These are phyloP conservation scores for Drosophila kikkawai DNA, from an alignment of 1,140 invertebrate species.

Conservation along the genomic window DNA sequence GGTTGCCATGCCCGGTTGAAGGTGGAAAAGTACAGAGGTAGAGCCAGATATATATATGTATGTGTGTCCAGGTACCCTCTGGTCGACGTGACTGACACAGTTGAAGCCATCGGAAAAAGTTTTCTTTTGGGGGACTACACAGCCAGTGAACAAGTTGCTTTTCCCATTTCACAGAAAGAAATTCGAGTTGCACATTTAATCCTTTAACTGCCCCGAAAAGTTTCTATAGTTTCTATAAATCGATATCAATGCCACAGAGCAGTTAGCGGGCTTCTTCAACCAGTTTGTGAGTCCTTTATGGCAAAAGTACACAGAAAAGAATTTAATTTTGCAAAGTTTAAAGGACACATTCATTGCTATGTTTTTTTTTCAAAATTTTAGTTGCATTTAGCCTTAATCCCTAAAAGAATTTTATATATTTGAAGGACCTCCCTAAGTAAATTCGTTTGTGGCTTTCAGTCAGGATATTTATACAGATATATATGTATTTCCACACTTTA, in stretches of 20 bases:
- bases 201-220: slow-evolving; percentile 32
- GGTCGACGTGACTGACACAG: slow-evolving; percentile 15
- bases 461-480: neutral
- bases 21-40: slow-evolving; percentile 9
- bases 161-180: neutral
- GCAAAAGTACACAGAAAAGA: neutral
- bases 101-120: slow-evolving; percentile 11
- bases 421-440: too few species aligned
- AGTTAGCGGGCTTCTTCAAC: slow-evolving; percentile 20
- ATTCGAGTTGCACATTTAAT: slow-evolving; percentile 24
- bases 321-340: neutral
- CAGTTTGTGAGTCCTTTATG: slow-evolving; percentile 10
- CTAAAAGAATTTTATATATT: neutral
- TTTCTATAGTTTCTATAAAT: slow-evolving; percentile 24
- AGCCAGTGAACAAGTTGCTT: neutral
- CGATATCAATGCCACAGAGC: slow-evolving; percentile 22
- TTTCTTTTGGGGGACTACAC: slow-evolving; percentile 7
- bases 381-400: neutral
- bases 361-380: neutral
- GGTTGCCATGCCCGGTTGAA: slow-evolving; percentile 5
- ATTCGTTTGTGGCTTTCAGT: neutral
- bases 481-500: neutral
- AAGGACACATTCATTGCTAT: neutral
- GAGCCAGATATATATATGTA: neutral
- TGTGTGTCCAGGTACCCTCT: slow-evolving; percentile 19